Base-by-base conservation (phyloP, 2,797 vertebrate genomes). In the Spea hammondii region DNA sequence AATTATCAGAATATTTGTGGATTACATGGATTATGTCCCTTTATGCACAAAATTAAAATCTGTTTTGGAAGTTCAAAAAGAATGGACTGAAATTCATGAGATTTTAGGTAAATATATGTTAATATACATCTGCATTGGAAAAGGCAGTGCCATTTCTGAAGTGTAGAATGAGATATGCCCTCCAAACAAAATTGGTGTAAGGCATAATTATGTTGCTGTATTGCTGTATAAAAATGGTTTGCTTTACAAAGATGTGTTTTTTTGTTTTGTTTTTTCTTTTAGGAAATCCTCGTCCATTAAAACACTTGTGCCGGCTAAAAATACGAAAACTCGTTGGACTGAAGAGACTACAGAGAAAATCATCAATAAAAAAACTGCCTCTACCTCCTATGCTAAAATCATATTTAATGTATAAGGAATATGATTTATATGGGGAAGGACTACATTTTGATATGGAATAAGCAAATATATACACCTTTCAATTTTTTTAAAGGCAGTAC, bases 371-470 rank as follows among this genome's bases (percentile, higher is more conserved):
- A 79, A 93, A 87, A 4, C 81, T 91, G 74, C 86, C 84, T 5
- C 88, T 96, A 45, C 95, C 95, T 72, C 84, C 87, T 76, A 72
- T 90, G 79, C 87, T 97, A 77, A 93, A 81, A 84, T 89, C 90
- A 82, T 96, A 91, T 73, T 86, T 96, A 83, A 83, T 94, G 79
- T 96, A 93, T 87, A 94, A 90, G 83, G 94, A 96, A n/a, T 91
- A 91, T 71, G 92, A 96, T 83, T 88, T 96, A 46, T 94, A 94
- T 84, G 88, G 90, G 72, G 87, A 86, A 83, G 83, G 86, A 44
- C 83, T 93, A 73, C 59, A 79, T 9, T 72, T 88, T 79, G 83
- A 55, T 86, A 85, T 77, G 76, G 78, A 83, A 62, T 1, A 77
- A 75, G n/a, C 32, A 14, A 62, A 7, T 6, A 4, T 6, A 32